Conservation (phyloP, 64 coral and sea anemone genomes). For the Astreopora myriophthalma region DNA sequence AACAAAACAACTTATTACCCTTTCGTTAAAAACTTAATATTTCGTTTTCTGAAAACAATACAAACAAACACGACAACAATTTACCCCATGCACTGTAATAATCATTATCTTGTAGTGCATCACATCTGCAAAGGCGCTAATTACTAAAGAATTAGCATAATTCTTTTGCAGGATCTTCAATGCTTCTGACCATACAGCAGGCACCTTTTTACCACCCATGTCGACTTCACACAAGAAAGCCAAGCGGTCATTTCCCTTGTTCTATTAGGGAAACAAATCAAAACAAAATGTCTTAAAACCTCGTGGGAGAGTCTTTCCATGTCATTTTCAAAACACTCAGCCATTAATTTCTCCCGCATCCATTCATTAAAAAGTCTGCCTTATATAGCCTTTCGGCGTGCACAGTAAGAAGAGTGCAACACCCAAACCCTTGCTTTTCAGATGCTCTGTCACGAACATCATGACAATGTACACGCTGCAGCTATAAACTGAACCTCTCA, state of each 20-base stretch:
- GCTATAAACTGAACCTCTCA: too few relatives aligned
- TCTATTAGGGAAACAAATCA: not conserved
- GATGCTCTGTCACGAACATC: too few relatives aligned
- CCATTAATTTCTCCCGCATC: too few relatives aligned
- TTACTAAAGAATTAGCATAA: slow-evolving; percentile 48
- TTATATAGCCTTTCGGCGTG: too few relatives aligned
- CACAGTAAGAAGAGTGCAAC: too few relatives aligned
- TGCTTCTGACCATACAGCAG: slow-evolving; percentile 42
- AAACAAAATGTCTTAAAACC: not conserved
- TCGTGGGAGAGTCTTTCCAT: not conserved
- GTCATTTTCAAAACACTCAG: not conserved
- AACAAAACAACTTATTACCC: not conserved
- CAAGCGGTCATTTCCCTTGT: slow-evolving; percentile 38
- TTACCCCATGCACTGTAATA: slow-evolving; percentile 79
- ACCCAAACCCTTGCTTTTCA: too few relatives aligned
- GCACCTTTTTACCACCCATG: slow-evolving; percentile 35
- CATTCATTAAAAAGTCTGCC: too few relatives aligned
- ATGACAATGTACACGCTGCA: not conserved
- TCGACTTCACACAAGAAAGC: slow-evolving; percentile 57
- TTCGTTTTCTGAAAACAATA: not conserved
- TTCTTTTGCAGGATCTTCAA: slow-evolving; percentile 41
- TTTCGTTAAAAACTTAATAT: not conserved
- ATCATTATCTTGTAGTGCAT: slow-evolving; percentile 55
- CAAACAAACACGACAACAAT: not conserved
- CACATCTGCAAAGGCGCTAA: slow-evolving; percentile 62